Conservation (phyloP, 2,113 vertebrate genomes). For the Drymodes brunneopygia region DNA sequence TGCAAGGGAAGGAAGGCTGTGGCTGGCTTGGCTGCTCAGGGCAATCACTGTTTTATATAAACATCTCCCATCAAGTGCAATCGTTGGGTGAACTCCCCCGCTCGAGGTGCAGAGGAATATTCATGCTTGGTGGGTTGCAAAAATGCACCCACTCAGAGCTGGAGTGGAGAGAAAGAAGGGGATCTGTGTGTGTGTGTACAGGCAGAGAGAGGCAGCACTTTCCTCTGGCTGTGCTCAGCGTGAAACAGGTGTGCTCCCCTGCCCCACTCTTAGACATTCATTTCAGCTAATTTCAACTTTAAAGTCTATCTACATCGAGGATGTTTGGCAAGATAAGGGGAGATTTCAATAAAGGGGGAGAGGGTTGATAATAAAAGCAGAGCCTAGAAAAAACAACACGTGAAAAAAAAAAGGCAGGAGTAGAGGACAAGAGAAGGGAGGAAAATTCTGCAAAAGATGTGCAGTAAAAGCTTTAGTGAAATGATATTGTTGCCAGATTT, state of each 20-base stretch:
- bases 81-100: fast-evolving
- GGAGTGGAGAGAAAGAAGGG: background rate
- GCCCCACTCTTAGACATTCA: background rate
- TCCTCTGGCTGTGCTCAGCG: background rate
- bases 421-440: background rate
- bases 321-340: background rate
- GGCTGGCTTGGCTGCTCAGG: background rate
- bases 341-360: background rate
- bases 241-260: background rate
- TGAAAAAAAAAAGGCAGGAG: background rate
- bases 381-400: background rate
- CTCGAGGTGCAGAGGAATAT: background rate
- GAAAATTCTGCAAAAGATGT: background rate
- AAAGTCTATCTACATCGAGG: background rate
- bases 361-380: background rate
- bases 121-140: background rate
- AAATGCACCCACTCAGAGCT: background rate
- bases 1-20: background rate
- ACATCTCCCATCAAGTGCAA: background rate
- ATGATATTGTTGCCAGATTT: background rate
- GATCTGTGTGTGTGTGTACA: background rate
- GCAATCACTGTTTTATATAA: background rate
- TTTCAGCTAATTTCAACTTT: background rate
- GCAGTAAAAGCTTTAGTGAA: background rate
- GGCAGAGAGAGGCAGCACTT: background rate